Base-by-base conservation (phyloP, 2,888 invertebrate species). In the Cinara cedri region DNA sequence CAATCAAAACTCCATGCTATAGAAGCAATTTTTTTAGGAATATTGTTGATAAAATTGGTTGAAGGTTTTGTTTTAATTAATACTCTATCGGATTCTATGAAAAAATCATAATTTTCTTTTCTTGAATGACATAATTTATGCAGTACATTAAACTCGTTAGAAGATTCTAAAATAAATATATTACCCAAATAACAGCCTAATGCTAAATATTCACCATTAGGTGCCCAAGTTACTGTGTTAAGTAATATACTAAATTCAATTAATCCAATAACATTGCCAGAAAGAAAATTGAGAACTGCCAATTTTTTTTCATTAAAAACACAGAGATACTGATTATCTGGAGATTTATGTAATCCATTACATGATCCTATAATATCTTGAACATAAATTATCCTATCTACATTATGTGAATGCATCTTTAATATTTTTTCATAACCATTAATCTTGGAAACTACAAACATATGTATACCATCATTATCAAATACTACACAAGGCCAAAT, bases 341-440 rank as follows among this genome's bases (percentile, higher is more conserved):
- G 78, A 19, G 78, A 78, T 51, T 70, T 78, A 42, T 51, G 51
- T 21, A 78, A 13, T 3, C 78, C 62, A 60, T 70, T 44, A 42
- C 78, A 78, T 14, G 46, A 49, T 49, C 78, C 78, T 42, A 78
- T 51, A n/a, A 70, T n/a, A 10, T 78, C 70, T 62, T 78, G 60
- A 21, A 78, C 16, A 11, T 70, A 70, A 34, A 78, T 51, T 3
- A 78, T n/a, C 11, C 49, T 49, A 49, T 78, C 42, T 14, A 78
- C 16, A 21, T 9, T 51, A 8, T 3, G 55, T 16, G 60, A 70
- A 55, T 16, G 21, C 42, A 78, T 49, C 60, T 70, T 78, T 42
- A 78, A 51, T 62, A 78, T 42, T 62, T 78, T 78, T 42, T 78
- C 78, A 70, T 21, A 62, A n/a, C 78, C 78, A 62, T 78, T 78